Percentiles rank a stretch among this genome's conserved stretches.
Evolutionary conservation across 2,797 vertebrate genomes (phyloP).

Genomic region (Hybognathus amarus): DNA sequence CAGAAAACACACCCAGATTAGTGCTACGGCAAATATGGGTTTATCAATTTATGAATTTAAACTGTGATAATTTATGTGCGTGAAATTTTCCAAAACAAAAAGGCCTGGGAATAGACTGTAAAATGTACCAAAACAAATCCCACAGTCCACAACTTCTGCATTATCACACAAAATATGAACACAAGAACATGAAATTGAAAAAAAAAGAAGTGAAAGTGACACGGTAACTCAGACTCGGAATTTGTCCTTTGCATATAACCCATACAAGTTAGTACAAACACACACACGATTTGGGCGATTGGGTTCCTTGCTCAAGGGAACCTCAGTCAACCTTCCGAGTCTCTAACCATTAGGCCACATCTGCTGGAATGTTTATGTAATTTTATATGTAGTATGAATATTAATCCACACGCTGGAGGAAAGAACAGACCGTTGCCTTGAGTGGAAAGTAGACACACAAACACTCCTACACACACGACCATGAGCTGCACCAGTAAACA

Average conservation of each 20-base stretch:
- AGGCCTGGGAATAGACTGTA: neutral
- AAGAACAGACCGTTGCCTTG: constrained; percentile 49
- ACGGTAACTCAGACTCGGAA: no score
- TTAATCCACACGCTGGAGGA: neutral
- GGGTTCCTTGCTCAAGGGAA: no score
- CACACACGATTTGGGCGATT: no score
- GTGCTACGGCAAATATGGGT: neutral
- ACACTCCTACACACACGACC: constrained; percentile 6
- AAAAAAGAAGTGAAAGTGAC: no score
- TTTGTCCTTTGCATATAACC: no score
- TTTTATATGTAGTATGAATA: neutral
- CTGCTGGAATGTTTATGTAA: no score
- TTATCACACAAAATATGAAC: neutral
- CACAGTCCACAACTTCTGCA: constrained; percentile 2
- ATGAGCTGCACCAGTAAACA: neutral
- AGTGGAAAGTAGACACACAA: constrained; percentile 55
- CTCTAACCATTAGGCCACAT: no score
- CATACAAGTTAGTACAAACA: no score
- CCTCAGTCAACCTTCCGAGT: no score
- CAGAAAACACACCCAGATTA: neutral
- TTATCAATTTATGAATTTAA: neutral
- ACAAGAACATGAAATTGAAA: neutral
- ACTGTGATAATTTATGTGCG: neutral
- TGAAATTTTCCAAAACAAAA: neutral
- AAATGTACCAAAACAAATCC: neutral